Conservation (phyloP, 2,113 vertebrate genomes). For the Hepsetus odoe region DNA sequence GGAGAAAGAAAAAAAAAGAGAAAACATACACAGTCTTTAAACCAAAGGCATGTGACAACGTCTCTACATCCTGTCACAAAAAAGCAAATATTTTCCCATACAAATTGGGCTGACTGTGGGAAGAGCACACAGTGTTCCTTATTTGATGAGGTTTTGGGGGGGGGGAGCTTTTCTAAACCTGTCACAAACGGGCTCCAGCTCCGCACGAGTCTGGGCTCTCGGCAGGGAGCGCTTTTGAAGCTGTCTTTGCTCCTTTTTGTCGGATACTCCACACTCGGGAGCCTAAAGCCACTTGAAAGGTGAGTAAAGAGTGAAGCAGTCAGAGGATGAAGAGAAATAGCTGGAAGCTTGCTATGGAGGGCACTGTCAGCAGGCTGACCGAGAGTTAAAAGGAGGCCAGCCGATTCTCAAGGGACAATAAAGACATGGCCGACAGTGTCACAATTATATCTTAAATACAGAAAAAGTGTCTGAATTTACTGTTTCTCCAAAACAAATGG, state of each 20-base stretch:
- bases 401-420: conserved; percentile 5
- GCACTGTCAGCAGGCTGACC: conserved; percentile 31
- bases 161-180: conserved; percentile 47
- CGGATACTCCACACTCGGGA: conserved; percentile 33
- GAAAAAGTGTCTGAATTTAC: conserved; percentile 7
- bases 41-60: conserved; percentile 28
- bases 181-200: conserved; percentile 21
- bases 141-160: conserved; percentile 39
- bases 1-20: background rate
- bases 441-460: conserved; percentile 36
- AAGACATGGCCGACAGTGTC: conserved; percentile 19
- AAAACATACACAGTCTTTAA: background rate
- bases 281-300: conserved; percentile 60
- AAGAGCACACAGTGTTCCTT: conserved; percentile 45
- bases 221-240: conserved; percentile 32
- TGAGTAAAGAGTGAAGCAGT: conserved; percentile 54
- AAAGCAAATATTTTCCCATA: conserved; percentile 47
- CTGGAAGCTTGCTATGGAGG: conserved; percentile 21
- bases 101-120: conserved; percentile 27
- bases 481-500: conserved; percentile 35
- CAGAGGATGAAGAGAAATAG: conserved; percentile 55
- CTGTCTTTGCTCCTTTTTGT: conserved; percentile 35
- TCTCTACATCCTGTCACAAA: conserved; percentile 28
- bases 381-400: conserved; percentile 33
- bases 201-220: conserved; percentile 16